Evolutionary conservation across 2,888 invertebrate genomes (phyloP), one percentile per base, ranked within the genome.

Genomic region (Euplagia quadripunctaria): DNA sequence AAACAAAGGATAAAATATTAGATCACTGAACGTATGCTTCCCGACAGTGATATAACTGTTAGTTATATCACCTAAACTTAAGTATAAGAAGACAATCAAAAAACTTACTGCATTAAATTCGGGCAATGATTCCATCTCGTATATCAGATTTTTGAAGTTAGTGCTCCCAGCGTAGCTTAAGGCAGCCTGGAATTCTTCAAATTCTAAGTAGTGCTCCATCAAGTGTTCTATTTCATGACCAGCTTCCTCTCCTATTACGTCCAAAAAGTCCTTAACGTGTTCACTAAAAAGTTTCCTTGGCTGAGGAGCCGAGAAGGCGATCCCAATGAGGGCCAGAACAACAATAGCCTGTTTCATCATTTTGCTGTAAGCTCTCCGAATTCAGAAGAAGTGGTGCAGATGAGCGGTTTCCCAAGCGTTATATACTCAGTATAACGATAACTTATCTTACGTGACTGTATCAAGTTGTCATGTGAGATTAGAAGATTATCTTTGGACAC

Each of bases 41-140:
- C 7, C 9, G 11, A 20, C 9, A 20, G 20, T 20, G 9, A 52
- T 52, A 4, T 17, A 17, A 17, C 6, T 52, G 17, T 52, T 17
- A 17, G n/a, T n/a, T 9, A 55, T 17, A n/a, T n/a, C n/a, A 55
- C n/a, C n/a, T n/a, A n/a, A 9, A 55, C 55, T 55, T 31, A 31
- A 46, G 43, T 8, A 9, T 14, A 46, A 65, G 7, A 17, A 4
- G 43, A 20, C 20, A 58, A 61, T 31, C 0, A 61, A 61, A 20
- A 61, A 49, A 90, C 93, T 93, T 80, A 94, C 94, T 76, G 92
- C 92, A 76, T 83, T 80, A 76, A 94, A 94, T 85, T 94, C 93
- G 31, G 93, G 93, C 76, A 94, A 83, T 8, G 86, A 82, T 84
- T 94, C 93, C 90, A 94, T 90, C 78, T 94, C 93, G 49, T 87